Evolutionary conservation across 2,797 vertebrate genomes (phyloP), one percentile per base, ranked within the genome.

Genomic region (Hoplostethus mediterraneus): DNA sequence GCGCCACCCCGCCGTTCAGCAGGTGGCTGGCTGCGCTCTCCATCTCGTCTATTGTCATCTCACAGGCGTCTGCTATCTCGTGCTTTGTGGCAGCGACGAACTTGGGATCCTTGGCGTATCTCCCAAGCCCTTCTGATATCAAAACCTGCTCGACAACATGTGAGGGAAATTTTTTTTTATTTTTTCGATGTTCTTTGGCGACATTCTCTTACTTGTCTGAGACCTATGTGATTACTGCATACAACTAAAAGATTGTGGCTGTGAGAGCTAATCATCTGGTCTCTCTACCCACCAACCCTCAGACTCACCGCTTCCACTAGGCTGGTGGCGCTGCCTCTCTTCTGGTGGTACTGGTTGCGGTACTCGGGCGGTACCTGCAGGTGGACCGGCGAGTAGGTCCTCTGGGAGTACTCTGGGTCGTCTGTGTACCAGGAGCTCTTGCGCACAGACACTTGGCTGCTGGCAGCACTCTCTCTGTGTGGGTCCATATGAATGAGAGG

Each of bases 11-110:
- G 57, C 97, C 96, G 0, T 96, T 99, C 80, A 99, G 95, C 84
- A 99, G 95, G 80, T 96, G 96, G 90, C 97, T 99, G 70, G 98
- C 98, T 6, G 98, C 98, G 7, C 98, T 99, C 91, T 99, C 98
- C 98, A 99, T 99, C 93, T 99, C 98, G 0, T 99, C 98, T 63
- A 99, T 99, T n/a, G 98, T 99, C 94, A 99, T 96, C 91, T 99
- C 97, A 80, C 98, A 99, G 0, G 98, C 98, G 28, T 99, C 98
- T 0, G 98, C 98, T 30, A 99, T 98, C 88, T 99, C 98, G 0
- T 98, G 96, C 91, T 99, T 99, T 3, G 98, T 98, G 25, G 97
- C 98, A 0, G 98, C 97, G 21, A 99, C 98, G 63, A 99, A 99
- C 85, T 98, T 98, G 47, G 98, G 98, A 90, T 99, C 98, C 95